These are phyloP conservation scores for Ahaetulla prasina DNA, from an alignment of 2,113 vertebrate species.

Conservation along the genomic window DNA sequence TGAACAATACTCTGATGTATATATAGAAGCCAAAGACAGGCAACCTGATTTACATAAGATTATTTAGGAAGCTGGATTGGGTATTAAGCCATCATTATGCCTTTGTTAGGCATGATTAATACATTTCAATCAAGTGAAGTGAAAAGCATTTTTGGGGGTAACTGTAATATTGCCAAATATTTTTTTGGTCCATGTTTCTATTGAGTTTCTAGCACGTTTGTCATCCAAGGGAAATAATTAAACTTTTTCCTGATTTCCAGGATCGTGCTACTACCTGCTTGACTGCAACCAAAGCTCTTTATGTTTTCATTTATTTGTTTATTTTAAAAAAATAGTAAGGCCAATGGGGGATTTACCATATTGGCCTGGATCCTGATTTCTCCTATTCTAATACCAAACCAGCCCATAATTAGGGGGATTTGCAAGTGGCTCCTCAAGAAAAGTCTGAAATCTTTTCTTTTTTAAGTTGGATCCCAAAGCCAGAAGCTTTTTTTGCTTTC, in stretches of 20 bases:
- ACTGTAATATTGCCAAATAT: not conserved
- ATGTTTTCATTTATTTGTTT: not conserved
- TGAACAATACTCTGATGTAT: not conserved
- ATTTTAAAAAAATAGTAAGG: not conserved
- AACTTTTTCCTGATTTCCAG: not conserved
- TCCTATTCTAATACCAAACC: not conserved
- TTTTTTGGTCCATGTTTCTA: not conserved
- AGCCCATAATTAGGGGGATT: not conserved
- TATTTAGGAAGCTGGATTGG: not conserved
- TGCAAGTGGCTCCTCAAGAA: not conserved
- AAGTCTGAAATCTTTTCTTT: not conserved
- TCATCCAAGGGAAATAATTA: not conserved
- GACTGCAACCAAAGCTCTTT: not conserved
- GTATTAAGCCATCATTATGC: not conserved
- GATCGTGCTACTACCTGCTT: not conserved
- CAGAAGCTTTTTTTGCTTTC: not conserved
- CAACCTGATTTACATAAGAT: not conserved
- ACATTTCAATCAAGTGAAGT: not conserved
- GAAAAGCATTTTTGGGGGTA: not conserved
- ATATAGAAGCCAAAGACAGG: not conserved
- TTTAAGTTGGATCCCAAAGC: not conserved
- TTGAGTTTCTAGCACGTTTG: not conserved
- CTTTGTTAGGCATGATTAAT: not conserved
- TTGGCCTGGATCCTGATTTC: not conserved
- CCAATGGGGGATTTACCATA: not conserved